Evolutionary conservation across 2,797 vertebrate species (phyloP).

Genomic region (Chaunax sp.): DNA sequence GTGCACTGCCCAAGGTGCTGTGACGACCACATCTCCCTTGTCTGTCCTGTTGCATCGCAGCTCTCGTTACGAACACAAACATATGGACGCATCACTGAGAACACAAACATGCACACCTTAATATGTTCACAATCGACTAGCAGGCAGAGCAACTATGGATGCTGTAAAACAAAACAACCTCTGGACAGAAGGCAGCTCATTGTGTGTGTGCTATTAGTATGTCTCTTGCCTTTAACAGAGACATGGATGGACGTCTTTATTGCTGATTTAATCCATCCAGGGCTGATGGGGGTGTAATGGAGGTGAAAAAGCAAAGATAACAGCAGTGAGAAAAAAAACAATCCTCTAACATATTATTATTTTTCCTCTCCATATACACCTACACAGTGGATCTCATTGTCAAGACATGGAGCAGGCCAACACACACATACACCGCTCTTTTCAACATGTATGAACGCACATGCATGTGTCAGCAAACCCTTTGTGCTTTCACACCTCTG

Average conservation of each 20-base stretch:
- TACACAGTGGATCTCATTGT: conserved; percentile 54
- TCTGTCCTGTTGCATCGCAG: conserved; percentile 44
- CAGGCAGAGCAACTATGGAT: conserved; percentile 40
- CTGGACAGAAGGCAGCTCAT: conserved; percentile 38
- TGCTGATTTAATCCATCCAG: conserved; percentile 66
- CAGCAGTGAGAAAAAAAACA: conserved; percentile 39
- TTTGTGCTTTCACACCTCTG: conserved; percentile 31
- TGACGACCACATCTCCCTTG: conserved; percentile 64
- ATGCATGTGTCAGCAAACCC: not conserved
- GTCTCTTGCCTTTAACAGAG: conserved; percentile 63
- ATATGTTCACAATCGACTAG: conserved; percentile 25
- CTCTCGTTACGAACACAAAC: conserved; percentile 21
- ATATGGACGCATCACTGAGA: conserved; percentile 5
- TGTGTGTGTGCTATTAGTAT: conserved; percentile 59
- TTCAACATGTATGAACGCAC: conserved; percentile 5
- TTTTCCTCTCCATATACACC: conserved; percentile 67
- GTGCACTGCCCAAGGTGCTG: conserved; percentile 69
- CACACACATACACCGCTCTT: conserved; percentile 20
- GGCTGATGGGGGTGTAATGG: conserved; percentile 66
- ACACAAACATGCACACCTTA: conserved; percentile 36
- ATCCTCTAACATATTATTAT: conserved; percentile 54
- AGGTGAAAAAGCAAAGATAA: conserved; percentile 69
- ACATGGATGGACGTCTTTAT: conserved; percentile 67
- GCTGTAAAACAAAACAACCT: conserved; percentile 36
- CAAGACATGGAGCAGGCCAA: conserved; percentile 44